phyloP scores from a whole-genome alignment of 1,140 invertebrate genomes.

The Calephelis virginiensis region DNA sequence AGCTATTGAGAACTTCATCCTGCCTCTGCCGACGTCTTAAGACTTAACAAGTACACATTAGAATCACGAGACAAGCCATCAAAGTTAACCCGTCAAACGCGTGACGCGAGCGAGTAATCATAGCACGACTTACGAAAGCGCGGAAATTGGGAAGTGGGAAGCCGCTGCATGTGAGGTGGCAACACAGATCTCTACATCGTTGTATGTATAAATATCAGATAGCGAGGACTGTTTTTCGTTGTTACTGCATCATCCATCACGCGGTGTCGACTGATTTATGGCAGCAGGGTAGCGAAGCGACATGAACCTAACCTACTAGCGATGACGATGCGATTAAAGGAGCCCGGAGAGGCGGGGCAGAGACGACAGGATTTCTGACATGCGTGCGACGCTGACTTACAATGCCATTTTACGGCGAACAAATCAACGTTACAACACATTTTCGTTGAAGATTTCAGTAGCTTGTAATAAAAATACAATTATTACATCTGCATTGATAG shows the following conservation, averaged over 20 bases:
- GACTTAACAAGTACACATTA: neutral
- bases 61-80: neutral
- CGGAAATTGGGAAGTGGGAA: conserved; percentile 14
- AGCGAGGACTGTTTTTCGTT: conserved; percentile 44
- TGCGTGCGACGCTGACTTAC: conserved; percentile 36
- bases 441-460: neutral
- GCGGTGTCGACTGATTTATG: conserved; percentile 70
- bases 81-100: conserved; percentile 8
- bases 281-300: conserved; percentile 57
- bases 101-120: neutral
- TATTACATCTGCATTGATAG: neutral
- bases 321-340: conserved; percentile 69
- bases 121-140: neutral
- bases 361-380: conserved; percentile 44
- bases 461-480: too few relatives aligned
- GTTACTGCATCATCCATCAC: conserved; percentile 64
- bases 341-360: conserved; percentile 31
- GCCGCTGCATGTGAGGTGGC: conserved; percentile 6
- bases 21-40: too few relatives aligned
- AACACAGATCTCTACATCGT: conserved; percentile 1
- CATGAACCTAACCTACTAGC: conserved; percentile 55
- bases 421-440: conserved; percentile 4
- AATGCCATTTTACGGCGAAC: conserved; percentile 22
- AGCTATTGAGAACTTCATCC: too few relatives aligned
- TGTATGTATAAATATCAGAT: conserved; percentile 24